Conservation (phyloP, 92 coral and sea anemone genomes). For the Phenganax marumi region DNA sequence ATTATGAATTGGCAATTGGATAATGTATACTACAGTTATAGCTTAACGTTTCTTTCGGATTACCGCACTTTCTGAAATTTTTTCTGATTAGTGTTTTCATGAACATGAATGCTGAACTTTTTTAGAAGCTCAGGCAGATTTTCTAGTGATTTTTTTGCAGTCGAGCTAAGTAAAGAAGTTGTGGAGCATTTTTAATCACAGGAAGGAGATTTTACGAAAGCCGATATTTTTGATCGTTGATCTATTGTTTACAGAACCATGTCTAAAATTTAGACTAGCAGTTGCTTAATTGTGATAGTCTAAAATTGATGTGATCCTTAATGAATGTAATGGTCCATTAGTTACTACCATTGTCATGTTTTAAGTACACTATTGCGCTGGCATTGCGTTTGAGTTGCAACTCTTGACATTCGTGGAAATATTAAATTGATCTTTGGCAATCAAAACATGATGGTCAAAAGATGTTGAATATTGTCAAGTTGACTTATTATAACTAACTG, state of each 20-base stretch:
- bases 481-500: background rate
- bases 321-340: constrained; percentile 19
- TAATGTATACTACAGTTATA: no score
- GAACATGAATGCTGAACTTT: background rate
- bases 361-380: background rate
- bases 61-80: no score
- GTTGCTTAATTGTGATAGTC: constrained; percentile 14
- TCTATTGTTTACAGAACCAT: constrained; percentile 32
- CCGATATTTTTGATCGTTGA: constrained; percentile 28
- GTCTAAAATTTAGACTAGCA: background rate
- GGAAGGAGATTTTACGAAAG: constrained; percentile 34
- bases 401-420: background rate
- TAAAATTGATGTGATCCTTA: background rate
- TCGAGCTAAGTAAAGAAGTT: background rate
- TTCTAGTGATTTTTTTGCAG: background rate
- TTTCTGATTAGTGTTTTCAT: no score
- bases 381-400: background rate
- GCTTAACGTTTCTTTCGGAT: no score
- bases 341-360: background rate
- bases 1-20: background rate
- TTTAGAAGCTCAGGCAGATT: background rate
- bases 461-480: background rate
- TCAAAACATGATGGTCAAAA: background rate
- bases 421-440: background rate
- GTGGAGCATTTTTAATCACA: constrained; percentile 1